phyloP scores from a whole-genome alignment of 2,797 vertebrate genomes.

The Cetoscarus ocellatus region DNA sequence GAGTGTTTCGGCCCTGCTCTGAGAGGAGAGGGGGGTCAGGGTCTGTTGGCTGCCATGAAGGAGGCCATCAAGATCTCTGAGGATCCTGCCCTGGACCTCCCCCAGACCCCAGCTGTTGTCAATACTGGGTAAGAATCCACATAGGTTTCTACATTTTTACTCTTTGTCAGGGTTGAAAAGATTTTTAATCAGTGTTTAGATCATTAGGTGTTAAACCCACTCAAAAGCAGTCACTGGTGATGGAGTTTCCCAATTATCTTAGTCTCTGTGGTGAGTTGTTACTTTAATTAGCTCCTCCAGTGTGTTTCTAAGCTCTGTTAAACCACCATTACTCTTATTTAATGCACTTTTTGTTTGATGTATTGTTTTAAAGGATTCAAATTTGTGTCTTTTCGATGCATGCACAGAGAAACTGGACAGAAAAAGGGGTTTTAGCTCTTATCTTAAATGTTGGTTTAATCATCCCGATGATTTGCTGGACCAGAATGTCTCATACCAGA shows the following conservation, averaged over 20 bases:
- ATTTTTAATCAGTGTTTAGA: slow-evolving; percentile 7
- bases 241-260: slow-evolving; percentile 14
- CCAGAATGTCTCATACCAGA: background rate
- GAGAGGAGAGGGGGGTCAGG: slow-evolving; percentile 96
- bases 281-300: slow-evolving; percentile 15
- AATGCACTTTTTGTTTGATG: background rate
- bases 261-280: slow-evolving; percentile 13
- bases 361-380: background rate
- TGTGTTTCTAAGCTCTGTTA: slow-evolving; percentile 2
- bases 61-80: slow-evolving; percentile 97
- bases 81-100: slow-evolving; percentile 92
- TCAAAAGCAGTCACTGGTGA: slow-evolving; percentile 13
- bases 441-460: background rate
- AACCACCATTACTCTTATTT: slow-evolving; percentile 10
- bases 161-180: background rate
- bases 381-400: background rate
- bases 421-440: background rate
- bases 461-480: background rate
- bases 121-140: slow-evolving; percentile 82
- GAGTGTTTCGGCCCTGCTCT: slow-evolving; percentile 98
- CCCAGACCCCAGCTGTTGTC: slow-evolving; percentile 79
- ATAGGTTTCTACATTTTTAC: background rate
- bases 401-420: background rate
- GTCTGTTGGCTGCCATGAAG: slow-evolving; percentile 93
- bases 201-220: background rate